Conservation (phyloP, 2,888 invertebrate species). For the Pegoplata infirma region DNA sequence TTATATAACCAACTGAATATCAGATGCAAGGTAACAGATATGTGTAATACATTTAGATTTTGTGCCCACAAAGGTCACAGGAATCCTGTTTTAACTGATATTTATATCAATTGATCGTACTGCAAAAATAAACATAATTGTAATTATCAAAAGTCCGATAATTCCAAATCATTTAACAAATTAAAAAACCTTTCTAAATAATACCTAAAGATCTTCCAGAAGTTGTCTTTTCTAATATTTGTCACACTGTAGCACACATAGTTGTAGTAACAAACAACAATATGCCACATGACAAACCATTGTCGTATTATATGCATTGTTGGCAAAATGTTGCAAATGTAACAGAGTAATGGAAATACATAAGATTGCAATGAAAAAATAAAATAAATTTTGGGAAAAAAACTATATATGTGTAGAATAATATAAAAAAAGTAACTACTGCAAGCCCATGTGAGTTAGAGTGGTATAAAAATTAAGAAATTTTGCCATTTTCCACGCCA, state of each 20-base stretch:
- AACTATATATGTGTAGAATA: slow-evolving; percentile 21
- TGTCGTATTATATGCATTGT: slow-evolving; percentile 61
- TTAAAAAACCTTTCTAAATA: too few relatives aligned
- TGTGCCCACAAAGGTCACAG: too few relatives aligned
- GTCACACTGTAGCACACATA: too few relatives aligned
- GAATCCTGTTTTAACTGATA: too few relatives aligned
- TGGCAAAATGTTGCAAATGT: slow-evolving; percentile 60
- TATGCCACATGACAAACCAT: slow-evolving; percentile 61
- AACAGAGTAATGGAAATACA: slow-evolving; percentile 33
- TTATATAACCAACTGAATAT: slow-evolving; percentile 42
- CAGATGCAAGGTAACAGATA: slow-evolving; percentile 15
- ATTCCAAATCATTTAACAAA: too few relatives aligned
- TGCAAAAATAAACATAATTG: too few relatives aligned
- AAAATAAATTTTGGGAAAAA: slow-evolving; percentile 3
- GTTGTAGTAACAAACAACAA: slow-evolving; percentile 13
- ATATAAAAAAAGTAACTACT: slow-evolving; percentile 9
- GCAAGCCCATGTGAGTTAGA: neutral
- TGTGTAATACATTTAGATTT: too few relatives aligned
- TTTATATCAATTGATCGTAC: too few relatives aligned
- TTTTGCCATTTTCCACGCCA: too few relatives aligned
- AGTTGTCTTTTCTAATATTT: neutral
- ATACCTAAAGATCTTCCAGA: too few relatives aligned
- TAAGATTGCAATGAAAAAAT: slow-evolving; percentile 11
- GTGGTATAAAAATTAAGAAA: too few relatives aligned
- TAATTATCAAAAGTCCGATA: too few relatives aligned